Conservation (phyloP, 2,113 vertebrate genomes). For the Cyprinodon variegatus region DNA sequence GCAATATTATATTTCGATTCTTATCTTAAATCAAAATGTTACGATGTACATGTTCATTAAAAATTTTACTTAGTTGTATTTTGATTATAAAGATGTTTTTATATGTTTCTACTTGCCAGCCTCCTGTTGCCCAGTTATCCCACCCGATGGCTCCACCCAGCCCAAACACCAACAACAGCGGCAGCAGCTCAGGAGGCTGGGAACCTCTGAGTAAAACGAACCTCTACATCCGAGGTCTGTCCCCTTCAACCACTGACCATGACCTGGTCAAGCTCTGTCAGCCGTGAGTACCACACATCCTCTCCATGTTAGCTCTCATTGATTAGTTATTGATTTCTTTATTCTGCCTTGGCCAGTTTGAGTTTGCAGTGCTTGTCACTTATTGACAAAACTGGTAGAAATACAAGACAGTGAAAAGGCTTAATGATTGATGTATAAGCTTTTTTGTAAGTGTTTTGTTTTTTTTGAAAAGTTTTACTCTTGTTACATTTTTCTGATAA, state of each 20-base stretch:
- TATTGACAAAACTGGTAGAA: conserved; percentile 16
- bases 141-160: conserved; percentile 98
- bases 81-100: background rate
- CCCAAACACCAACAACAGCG: conserved; percentile 95
- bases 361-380: background rate
- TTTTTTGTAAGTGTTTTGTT: background rate
- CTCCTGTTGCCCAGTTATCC: conserved; percentile 85
- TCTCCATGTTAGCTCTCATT: conserved; percentile 50
- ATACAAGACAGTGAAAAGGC: conserved; percentile 8
- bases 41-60: background rate
- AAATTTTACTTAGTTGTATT: background rate
- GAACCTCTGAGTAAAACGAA: conserved; percentile 99
- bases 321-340: conserved; percentile 58
- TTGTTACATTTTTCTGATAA: no score
- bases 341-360: conserved; percentile 10
- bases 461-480: background rate
- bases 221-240: conserved; percentile 96
- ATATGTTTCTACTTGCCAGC: conserved; percentile 78
- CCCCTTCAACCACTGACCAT: conserved; percentile 95
- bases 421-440: background rate
- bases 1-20: background rate
- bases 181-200: conserved; percentile 94
- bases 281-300: conserved; percentile 88
- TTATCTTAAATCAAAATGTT: background rate
- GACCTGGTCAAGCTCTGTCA: conserved; percentile 99